These are phyloP conservation scores for Calliopsis andreniformis DNA, from an alignment of 1,140 invertebrate species.

Conservation along the genomic window DNA sequence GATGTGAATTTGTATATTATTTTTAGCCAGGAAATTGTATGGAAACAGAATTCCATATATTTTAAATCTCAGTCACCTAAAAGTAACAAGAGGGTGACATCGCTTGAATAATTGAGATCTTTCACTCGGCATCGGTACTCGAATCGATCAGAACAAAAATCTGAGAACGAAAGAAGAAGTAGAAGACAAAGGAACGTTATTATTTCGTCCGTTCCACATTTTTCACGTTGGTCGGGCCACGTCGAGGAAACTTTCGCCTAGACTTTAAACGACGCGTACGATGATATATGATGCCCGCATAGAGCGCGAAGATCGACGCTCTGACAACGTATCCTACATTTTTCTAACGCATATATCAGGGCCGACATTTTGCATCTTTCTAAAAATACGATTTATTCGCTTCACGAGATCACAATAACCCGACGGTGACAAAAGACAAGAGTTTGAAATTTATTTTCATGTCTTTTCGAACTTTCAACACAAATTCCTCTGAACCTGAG, in stretches of 20 bases:
- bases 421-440: not conserved
- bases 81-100: not conserved
- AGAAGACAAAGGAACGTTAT: not conserved
- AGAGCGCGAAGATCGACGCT: slow-evolving; percentile 39
- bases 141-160: not conserved
- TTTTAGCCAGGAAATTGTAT: no score
- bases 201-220: not conserved
- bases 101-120: not conserved
- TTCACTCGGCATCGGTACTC: not conserved
- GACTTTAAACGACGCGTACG: slow-evolving; percentile 36
- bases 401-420: slow-evolving; percentile 5
- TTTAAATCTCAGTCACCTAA: no score
- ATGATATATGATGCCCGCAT: slow-evolving; percentile 46
- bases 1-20: no score
- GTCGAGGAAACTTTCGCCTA: slow-evolving; percentile 4
- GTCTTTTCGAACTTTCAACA: no score
- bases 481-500: no score
- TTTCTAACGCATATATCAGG: slow-evolving; percentile 28
- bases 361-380: slow-evolving; percentile 19
- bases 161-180: slow-evolving; percentile 9
- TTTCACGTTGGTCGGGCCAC: not conserved
- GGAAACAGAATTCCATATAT: no score
- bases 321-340: slow-evolving; percentile 47
- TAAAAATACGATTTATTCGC: slow-evolving; percentile 22
- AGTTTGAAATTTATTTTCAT: not conserved